Evolutionary conservation across 2,888 invertebrate species (phyloP), one percentile per base, ranked within the genome.

Genomic region (Lumbricus terrestris): DNA sequence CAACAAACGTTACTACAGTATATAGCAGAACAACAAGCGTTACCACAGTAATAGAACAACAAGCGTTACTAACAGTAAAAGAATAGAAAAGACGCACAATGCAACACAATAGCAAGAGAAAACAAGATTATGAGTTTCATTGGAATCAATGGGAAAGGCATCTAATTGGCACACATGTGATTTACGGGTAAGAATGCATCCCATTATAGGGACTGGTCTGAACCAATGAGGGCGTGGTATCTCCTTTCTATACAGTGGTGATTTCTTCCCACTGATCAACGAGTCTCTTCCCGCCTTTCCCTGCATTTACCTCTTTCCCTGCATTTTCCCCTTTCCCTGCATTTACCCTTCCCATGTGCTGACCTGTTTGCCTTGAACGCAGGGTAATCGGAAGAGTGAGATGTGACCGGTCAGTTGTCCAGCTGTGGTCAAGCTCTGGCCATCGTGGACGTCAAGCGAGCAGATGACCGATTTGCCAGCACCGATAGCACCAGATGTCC

Each of bases 321-420:
- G n/a, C n/a, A n/a, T n/a, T n/a, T n/a, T n/a, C n/a, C 18, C 16
- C 11, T 42, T 15, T 16, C 16, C 42, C 38, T 13, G 42, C 18
- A 13, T 42, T 16, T 11, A 13, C 54, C 54, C n/a, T n/a, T 69
- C n/a, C 69, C 13, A 1, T 69, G n/a, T 15, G 29, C 69, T 85
- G 85, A 85, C 85, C 85, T 85, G 85, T 85, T 35, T 18, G 37
- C 85, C 85, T 37, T 85, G 85, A 37, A 85, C 85, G 35, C 34
- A 34, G 35, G 85, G 85, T 18, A 35, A 33, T 37, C 85, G 85
- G 85, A 85, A 85, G 85, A 85, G 34, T 18, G 37, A 34, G 85
- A 85, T 37, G 85, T 37, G 11, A 35, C 85, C 85, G 34, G 34
- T 85, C 11, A 16, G 16, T 85, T 85, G 85, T 34, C 85, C 85